Evolutionary conservation across 2,797 vertebrate species (phyloP).

Genomic region (Cephalopachus bancanus): DNA sequence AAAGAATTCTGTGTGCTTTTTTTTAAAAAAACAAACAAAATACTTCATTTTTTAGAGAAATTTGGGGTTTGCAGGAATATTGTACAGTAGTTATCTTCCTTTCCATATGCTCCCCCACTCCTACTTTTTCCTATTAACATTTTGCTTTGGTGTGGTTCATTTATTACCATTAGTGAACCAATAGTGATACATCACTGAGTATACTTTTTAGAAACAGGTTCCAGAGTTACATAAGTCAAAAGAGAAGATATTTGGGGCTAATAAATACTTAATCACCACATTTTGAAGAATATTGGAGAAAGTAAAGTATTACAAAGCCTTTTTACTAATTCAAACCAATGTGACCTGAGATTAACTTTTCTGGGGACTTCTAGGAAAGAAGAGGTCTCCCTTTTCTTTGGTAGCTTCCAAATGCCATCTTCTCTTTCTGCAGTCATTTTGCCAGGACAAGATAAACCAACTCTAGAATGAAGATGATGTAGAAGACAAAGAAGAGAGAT

Average conservation of each 20-base stretch:
- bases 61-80: background rate
- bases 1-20: background rate
- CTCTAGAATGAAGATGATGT: background rate
- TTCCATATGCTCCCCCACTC: no score
- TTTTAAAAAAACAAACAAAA: background rate
- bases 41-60: background rate
- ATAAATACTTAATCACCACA: background rate
- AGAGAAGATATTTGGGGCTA: background rate
- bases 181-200: background rate
- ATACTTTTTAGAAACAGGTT: background rate
- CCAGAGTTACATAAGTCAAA: background rate
- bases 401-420: background rate
- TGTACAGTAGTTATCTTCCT: background rate
- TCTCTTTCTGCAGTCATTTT: background rate
- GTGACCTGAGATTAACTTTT: background rate
- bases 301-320: background rate
- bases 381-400: background rate
- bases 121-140: background rate
- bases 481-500: background rate
- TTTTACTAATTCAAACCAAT: background rate
- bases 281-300: constrained; percentile 7
- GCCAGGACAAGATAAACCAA: background rate
- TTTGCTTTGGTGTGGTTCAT: background rate
- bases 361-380: background rate
- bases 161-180: background rate